Evolutionary conservation across 2,113 vertebrate species (phyloP), one percentile per base, ranked within the genome.

Genomic region (Mus spicilegus): DNA sequence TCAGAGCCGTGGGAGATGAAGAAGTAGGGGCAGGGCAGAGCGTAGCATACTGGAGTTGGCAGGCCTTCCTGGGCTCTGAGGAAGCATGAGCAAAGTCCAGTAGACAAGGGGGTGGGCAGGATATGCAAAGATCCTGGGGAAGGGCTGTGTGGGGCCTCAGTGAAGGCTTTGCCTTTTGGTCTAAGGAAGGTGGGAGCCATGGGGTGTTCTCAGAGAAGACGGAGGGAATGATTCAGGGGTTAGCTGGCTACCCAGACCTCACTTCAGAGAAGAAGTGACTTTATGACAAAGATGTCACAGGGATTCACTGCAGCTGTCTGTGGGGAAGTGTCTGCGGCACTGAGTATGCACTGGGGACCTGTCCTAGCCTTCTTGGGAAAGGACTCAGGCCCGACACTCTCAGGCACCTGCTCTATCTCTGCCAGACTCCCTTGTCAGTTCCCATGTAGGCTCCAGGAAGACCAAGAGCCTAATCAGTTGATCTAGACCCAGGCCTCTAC

Each of bases 201-300:
- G 36, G 73, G 51, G 56, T 36, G 16, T 51, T 86, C 87, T n/a
- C 54, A 39, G 36, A 2, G 5, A 67, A 54, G 65, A 36, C 42
- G 36, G 58, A 6, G 1, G 0, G 0, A 1, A 0, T 0, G 39
- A 26, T 28, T 24, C 69, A 11, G 93, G 42, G 54, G 81, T 77
- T 85, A 72, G 33, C 39, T 0, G 4, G 80, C 24, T 5, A 91
- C 42, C 49, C 96, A 82, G 67, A 72, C 51, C 0, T 36, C 72
- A 8, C 90, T 39, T 33, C 9, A 49, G 77, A 72, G 76, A 80
- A n/a, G 46, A 30, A 61, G 30, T 4, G 7, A 17, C 91, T 26
- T 30, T 22, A n/a, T 17, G 90, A 39, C 28, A 46, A 61, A 12
- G 63, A 5, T 1, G 56, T 1, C 67, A 5, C 77, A 10, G 49